Conservation (phyloP, 2,113 vertebrate species). For the Nothocercus julius region DNA sequence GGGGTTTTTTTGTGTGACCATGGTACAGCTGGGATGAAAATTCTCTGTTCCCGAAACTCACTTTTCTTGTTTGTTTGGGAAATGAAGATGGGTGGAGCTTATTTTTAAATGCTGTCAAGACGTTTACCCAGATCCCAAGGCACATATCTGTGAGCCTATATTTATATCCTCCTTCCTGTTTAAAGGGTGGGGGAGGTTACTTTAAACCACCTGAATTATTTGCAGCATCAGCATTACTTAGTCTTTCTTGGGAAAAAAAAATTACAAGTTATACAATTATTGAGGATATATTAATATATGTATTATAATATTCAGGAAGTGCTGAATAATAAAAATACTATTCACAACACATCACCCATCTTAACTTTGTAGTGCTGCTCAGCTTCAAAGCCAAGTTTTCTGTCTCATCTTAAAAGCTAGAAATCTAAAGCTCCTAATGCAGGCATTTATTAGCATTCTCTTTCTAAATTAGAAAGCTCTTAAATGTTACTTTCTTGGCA, state of each 20-base stretch:
- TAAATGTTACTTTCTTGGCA: not conserved
- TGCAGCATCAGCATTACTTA: not conserved
- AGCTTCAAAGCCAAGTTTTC: not conserved
- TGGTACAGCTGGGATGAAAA: fast-evolving
- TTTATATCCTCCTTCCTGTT: not conserved
- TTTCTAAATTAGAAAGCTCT: not conserved
- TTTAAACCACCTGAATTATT: not conserved
- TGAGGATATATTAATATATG: too few species aligned
- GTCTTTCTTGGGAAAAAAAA: not conserved
- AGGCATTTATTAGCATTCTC: not conserved
- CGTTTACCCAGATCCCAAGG: not conserved
- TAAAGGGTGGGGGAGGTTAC: not conserved
- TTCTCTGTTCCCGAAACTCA: not conserved
- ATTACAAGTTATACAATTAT: not conserved
- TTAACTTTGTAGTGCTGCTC: not conserved
- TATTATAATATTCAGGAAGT: not conserved
- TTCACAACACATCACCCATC: not conserved
- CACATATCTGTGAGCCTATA: fast-evolving
- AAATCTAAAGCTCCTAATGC: not conserved
- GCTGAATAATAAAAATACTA: not conserved
- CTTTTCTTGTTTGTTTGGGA: not conserved
- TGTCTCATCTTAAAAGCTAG: not conserved
- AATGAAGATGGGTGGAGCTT: not conserved
- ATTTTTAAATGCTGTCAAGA: not conserved
- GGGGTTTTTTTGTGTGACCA: not conserved